A percentile compares a stretch with the other conserved stretches of the same genome.
Conservation (phyloP, 2,113 vertebrate species). For the Glareola pratincola region DNA sequence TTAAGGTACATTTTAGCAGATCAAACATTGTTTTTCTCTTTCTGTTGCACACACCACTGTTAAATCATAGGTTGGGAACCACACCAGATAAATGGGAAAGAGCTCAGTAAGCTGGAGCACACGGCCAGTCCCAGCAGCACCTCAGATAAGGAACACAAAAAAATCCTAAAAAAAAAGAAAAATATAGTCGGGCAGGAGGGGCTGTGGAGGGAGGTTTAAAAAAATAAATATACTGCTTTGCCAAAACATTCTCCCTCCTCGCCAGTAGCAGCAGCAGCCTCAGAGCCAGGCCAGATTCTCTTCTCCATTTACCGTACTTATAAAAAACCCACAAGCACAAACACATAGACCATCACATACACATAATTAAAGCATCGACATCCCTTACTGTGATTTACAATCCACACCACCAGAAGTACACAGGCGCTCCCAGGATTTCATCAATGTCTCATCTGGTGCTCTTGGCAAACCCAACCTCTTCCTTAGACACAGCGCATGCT, state of each 20-base stretch:
- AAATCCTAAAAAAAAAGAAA: slow-evolving; percentile 13
- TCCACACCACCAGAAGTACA: slow-evolving; percentile 65
- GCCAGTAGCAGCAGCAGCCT: slow-evolving; percentile 51
- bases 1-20: slow-evolving; percentile 75
- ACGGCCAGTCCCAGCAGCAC: slow-evolving; percentile 55
- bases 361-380: slow-evolving; percentile 68
- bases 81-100: slow-evolving; percentile 57
- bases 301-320: slow-evolving; percentile 60
- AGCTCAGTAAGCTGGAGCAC: slow-evolving; percentile 20
- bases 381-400: slow-evolving; percentile 71
- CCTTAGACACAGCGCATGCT: background rate
- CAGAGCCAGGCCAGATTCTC: slow-evolving; percentile 61
- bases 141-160: slow-evolving; percentile 60
- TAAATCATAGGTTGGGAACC: slow-evolving; percentile 68
- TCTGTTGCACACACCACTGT: slow-evolving; percentile 16
- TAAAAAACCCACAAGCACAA: slow-evolving; percentile 65
- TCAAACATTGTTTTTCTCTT: slow-evolving; percentile 49
- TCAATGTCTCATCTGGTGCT: slow-evolving; percentile 69
- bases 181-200: slow-evolving; percentile 32
- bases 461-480: slow-evolving; percentile 55
- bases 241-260: slow-evolving; percentile 31
- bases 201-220: slow-evolving; percentile 31
- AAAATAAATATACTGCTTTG: slow-evolving; percentile 34
- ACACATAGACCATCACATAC: slow-evolving; percentile 61
- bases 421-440: slow-evolving; percentile 67